Evolutionary conservation across 1,140 invertebrate species (phyloP).

Genomic region (Thaumatotibia leucotreta): DNA sequence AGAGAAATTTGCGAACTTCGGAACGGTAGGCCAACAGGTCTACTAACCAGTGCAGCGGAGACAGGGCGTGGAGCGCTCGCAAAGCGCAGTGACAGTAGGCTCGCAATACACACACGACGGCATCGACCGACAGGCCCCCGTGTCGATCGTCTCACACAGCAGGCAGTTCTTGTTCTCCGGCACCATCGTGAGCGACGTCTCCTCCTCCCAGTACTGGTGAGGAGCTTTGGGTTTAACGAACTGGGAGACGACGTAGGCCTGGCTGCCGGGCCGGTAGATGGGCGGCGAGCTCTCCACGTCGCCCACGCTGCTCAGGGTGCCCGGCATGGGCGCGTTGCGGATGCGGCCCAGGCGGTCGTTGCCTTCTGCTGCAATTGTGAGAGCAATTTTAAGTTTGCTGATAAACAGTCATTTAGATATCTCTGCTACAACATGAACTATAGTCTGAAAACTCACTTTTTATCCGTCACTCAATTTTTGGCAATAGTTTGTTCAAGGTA

Average conservation of each 20-base stretch:
- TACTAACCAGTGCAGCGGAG: slow-evolving; percentile 53
- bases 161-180: slow-evolving; percentile 67
- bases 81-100: slow-evolving; percentile 61
- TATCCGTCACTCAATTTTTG: no score
- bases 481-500: no score
- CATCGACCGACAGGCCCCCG: slow-evolving; percentile 61
- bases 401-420: no score
- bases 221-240: slow-evolving; percentile 63
- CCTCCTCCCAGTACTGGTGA: slow-evolving; percentile 67
- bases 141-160: slow-evolving; percentile 60
- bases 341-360: slow-evolving; percentile 16
- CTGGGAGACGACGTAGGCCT: slow-evolving; percentile 63
- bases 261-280: slow-evolving; percentile 53
- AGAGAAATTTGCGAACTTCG: no score
- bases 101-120: slow-evolving; percentile 68
- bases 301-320: slow-evolving; percentile 54
- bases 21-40: background rate
- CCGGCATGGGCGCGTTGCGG: slow-evolving; percentile 38
- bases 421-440: background rate
- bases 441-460: no score
- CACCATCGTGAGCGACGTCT: slow-evolving; percentile 52
- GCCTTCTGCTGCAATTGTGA: background rate
- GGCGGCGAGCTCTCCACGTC: slow-evolving; percentile 48
- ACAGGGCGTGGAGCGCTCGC: slow-evolving; percentile 59
- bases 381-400: no score